phyloP scores from a whole-genome alignment of 2,113 vertebrate genomes.

The Uria lomvia region DNA sequence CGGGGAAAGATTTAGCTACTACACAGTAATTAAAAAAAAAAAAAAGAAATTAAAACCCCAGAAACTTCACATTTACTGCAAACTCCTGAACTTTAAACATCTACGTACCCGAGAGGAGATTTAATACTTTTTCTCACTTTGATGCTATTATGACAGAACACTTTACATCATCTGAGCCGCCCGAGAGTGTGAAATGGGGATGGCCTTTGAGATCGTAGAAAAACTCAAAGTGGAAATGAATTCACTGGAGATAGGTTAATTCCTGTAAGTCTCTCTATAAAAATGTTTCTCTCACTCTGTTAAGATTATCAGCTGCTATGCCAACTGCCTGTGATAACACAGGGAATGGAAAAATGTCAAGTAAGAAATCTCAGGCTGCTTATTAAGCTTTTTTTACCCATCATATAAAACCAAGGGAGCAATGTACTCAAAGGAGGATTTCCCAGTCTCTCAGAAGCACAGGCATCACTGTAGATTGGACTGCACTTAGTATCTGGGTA shows the following conservation, averaged over 20 bases:
- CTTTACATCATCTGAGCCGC: background rate
- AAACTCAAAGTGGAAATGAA: background rate
- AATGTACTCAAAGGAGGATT: background rate
- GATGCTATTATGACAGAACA: background rate
- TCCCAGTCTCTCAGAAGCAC: background rate
- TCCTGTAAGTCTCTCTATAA: background rate
- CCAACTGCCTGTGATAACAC: background rate
- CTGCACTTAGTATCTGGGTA: background rate
- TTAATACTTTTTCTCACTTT: background rate
- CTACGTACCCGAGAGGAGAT: fast-evolving
- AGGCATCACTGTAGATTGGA: background rate
- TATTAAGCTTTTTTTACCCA: background rate
- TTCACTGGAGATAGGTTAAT: background rate
- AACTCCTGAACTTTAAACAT: background rate
- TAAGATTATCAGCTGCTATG: background rate
- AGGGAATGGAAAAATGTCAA: background rate
- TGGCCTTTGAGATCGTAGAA: background rate
- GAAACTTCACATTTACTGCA: background rate
- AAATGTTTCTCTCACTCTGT: background rate
- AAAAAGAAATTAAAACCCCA: background rate
- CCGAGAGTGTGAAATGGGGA: background rate
- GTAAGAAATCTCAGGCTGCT: background rate
- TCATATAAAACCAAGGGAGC: background rate
- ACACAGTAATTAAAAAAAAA: background rate
- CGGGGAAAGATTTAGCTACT: background rate